Evolutionary conservation across 2,797 vertebrate species (phyloP), one percentile per base, ranked within the genome.

Genomic region (Tympanoctomys barrerae): DNA sequence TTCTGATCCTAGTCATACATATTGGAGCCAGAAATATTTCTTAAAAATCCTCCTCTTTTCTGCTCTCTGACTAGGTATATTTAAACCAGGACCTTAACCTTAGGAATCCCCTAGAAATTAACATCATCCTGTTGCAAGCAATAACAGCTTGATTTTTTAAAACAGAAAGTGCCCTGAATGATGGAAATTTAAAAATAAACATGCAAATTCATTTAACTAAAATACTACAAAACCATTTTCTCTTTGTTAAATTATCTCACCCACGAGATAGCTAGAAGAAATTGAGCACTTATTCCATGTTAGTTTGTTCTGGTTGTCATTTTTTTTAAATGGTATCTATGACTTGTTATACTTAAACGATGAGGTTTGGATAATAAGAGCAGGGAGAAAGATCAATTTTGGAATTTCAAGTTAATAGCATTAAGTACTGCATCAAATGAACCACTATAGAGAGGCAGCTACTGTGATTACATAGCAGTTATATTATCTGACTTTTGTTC

Each of bases 71-170:
- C 39, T 28, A 75, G 12, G 3, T 66, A 11, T 75, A 31, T 73
- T 7, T 33, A 87, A 7, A 18, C 42, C 52, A 84, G 46, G 28
- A 26, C 31, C 57, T 82, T 70, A 68, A 16, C 26, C 19, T 89
- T 62, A 70, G 39, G n/a, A 89, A 89, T 46, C 33, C 12, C 21
- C 33, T 18, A 90, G 42, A 96, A 85, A 91, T 82, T 93, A 82
- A 89, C 82, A 75, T 46, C 22, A 77, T 52, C 18, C 71, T 62
- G 22, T 70, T 89, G 52, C 5, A 18, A 62, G 89, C 5, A 87
- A 6, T 82, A 83, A 87, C 18, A 83, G 18, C 57, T 73, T 89
- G 28, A 73, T 84, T 33, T 22, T 49, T 91, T 87, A 54, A 70
- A 70, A 70, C 21, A 42, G 31, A 91, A 86, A 89, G 18, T 92